A percentile compares a stretch with the other conserved stretches of the same genome.
phyloP scores from a whole-genome alignment of 2,888 invertebrate species.

The Syritta pipiens region DNA sequence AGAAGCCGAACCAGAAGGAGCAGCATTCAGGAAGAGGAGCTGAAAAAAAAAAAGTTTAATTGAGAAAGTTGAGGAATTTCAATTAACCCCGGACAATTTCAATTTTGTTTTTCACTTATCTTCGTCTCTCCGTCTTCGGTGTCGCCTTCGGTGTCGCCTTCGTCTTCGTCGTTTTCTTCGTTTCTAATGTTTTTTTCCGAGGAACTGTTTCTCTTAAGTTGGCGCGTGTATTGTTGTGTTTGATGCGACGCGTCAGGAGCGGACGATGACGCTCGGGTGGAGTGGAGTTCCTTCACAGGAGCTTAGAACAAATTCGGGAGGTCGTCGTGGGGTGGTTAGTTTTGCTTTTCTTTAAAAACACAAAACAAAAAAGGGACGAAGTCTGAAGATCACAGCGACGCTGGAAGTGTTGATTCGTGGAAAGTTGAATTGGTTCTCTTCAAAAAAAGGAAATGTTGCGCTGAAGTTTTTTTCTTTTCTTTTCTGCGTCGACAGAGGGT shows the following conservation, averaged over 20 bases:
- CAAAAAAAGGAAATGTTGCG: conserved; percentile 10
- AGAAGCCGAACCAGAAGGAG: no score
- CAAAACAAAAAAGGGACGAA: no score
- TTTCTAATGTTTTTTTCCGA: conserved; percentile 31
- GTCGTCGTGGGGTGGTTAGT: neutral
- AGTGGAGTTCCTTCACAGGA: neutral
- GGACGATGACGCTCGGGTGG: no score
- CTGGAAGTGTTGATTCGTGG: conserved; percentile 7
- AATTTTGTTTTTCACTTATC: conserved; percentile 65
- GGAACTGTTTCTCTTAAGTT: conserved; percentile 40
- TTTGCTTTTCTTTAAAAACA: neutral
- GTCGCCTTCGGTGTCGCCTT: conserved; percentile 5
- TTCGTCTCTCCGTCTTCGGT: conserved; percentile 1
- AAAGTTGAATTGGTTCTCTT: conserved; percentile 40
- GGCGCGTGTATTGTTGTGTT: conserved; percentile 25
- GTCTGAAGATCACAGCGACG: conserved; percentile 4
- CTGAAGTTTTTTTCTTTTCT: conserved; percentile 18
- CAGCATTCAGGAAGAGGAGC: conserved; percentile 8
- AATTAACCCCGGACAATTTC: conserved; percentile 77
- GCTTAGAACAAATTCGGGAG: conserved; percentile 19
- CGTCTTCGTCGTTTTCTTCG: neutral
- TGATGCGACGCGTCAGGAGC: neutral
- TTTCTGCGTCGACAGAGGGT: no score
- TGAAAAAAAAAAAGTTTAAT: conserved; percentile 77
- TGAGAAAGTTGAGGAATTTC: conserved; percentile 79